Evolutionary conservation across 2,888 invertebrate species (phyloP), one percentile per base, ranked within the genome.

Genomic region (Falcaria lacertinaria): DNA sequence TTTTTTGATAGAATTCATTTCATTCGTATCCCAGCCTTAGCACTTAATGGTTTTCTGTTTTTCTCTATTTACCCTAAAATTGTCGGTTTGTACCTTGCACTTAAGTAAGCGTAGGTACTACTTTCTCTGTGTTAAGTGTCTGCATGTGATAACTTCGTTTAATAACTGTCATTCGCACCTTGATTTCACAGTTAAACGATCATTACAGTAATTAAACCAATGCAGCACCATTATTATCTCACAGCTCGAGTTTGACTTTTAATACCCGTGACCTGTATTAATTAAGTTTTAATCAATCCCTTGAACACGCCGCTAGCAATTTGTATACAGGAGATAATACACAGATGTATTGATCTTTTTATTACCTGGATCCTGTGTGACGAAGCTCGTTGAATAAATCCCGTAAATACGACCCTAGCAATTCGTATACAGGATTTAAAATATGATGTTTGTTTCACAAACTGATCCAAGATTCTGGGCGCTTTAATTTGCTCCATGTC

Each of bases 31-130:
- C 47, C 45, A 44, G 47, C 57, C 60, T 59, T 57, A 61, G 66
- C 69, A 69, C 60, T 69, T 67, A 57, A 53, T 50, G 47, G 54
- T 59, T 53, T 48, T 60, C 47, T 55, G 47, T 57, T 74, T 66
- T 78, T 76, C 76, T 82, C 75, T 61, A 76, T 78, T 82, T 78
- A 63, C 58, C 60, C 56, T 63, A 58, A 72, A 77, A 79, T 81
- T 70, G 64, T 63, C 52, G 65, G 69, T 70, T 70, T 57, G 58
- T 65, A 66, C 65, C 64, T 57, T 69, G 55, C 63, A 71, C 56
- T 73, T 73, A 70, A 55, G 46, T 62, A 61, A 60, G 57, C 61
- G 57, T 66, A 64, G 52, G n/a, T n/a, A n/a, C 44, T 56, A 74
- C 78, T 83, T 81, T 81, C 80, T 72, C 74, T 64, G 55, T 54